phyloP scores from a whole-genome alignment of 1,140 invertebrate species.

The Heliconius eleuchia region DNA sequence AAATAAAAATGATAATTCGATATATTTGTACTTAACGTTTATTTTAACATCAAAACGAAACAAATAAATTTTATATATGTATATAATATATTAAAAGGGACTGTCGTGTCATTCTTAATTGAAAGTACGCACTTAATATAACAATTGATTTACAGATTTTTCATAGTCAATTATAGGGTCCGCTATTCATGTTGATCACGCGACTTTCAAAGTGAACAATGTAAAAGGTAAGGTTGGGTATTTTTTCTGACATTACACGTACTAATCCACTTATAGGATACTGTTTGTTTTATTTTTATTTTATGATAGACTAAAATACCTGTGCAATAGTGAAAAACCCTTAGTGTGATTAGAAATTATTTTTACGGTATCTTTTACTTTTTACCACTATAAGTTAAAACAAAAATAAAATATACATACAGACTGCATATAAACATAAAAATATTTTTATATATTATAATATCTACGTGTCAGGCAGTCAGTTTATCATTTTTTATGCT shows the following conservation, averaged over 20 bases:
- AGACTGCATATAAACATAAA: neutral
- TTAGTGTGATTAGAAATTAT: too few species aligned
- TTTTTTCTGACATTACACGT: neutral
- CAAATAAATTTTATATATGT: too few species aligned
- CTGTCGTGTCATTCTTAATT: slow-evolving; percentile 14
- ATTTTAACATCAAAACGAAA: neutral
- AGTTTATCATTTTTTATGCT: neutral
- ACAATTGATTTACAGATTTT: slow-evolving; percentile 13
- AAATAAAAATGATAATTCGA: too few species aligned
- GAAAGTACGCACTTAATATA: slow-evolving; percentile 7
- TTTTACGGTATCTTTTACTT: too few species aligned
- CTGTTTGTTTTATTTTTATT: neutral
- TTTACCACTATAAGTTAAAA: too few species aligned
- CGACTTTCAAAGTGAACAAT: neutral
- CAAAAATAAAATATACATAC: neutral
- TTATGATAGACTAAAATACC: neutral
- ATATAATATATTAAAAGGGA: neutral
- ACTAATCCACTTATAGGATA: neutral
- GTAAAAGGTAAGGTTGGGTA: neutral
- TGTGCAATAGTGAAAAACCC: neutral
- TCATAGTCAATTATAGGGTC: slow-evolving; percentile 1
- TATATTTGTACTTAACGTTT: too few species aligned
- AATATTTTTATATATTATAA: neutral
- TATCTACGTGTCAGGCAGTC: neutral
- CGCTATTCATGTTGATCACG: slow-evolving; percentile 6